A percentile compares a stretch with the other conserved stretches of the same genome.
These are phyloP conservation scores for Melanostigma gelatinosum DNA, from an alignment of 2,113 vertebrate genomes.

Conservation along the genomic window DNA sequence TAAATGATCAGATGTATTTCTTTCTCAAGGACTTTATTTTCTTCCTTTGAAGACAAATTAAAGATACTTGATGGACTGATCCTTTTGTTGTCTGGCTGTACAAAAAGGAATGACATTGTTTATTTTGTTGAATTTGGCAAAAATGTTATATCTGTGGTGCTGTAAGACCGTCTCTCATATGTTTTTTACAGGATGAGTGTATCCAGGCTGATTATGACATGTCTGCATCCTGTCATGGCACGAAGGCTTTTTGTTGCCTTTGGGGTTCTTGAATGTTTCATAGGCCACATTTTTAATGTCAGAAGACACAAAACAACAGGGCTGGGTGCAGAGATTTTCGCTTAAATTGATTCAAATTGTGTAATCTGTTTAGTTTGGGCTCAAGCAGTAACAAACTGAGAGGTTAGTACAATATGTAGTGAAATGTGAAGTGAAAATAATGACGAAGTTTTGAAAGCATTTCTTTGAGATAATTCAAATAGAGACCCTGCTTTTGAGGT, in stretches of 20 bases:
- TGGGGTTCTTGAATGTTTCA: slow-evolving; percentile 41
- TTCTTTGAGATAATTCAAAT: background rate
- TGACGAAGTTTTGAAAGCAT: background rate
- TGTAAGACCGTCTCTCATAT: background rate
- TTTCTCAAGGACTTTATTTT: background rate
- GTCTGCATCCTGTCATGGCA: background rate
- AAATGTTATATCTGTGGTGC: background rate
- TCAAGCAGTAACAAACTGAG: background rate
- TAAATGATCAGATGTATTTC: background rate
- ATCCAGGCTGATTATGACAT: background rate
- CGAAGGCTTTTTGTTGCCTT: slow-evolving; percentile 9
- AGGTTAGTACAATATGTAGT: background rate
- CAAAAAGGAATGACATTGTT: background rate
- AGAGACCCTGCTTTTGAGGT: background rate
- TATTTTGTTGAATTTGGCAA: background rate
- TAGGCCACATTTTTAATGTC: slow-evolving; percentile 25
- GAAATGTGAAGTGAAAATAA: background rate
- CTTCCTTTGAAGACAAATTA: background rate
- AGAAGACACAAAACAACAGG: slow-evolving; percentile 10
- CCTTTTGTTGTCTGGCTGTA: background rate
- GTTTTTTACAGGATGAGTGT: slow-evolving; percentile 16
- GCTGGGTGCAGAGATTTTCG: background rate
- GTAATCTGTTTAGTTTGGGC: background rate
- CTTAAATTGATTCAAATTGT: background rate
- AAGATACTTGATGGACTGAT: background rate